Base-by-base conservation (phyloP, 2,113 vertebrate genomes). In the Peromyscus leucopus region DNA sequence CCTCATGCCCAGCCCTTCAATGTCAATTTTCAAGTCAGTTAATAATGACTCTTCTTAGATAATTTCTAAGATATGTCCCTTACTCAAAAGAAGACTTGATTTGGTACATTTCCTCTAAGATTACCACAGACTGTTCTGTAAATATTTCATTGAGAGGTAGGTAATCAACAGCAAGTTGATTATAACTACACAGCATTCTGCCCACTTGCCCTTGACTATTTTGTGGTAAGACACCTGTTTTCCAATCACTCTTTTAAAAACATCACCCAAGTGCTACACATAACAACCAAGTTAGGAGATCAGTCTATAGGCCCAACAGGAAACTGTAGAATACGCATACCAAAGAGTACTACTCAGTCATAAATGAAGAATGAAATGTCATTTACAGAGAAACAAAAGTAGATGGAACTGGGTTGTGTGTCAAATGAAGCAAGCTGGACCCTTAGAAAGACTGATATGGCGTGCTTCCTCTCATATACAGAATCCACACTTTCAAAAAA, bases 111-210 rank as follows among this genome's bases (percentile, higher is more conserved):
- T 96, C 13, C 55, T 95, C 36, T 31, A 79, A 16, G n/a, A 65
- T 92, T 72, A 72, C 19, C 63, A 90, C 57, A 87, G 75, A 84
- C 74, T 80, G 83, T 69, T 91, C 79, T 88, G 74, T 96, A 92
- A 96, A 92, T 88, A 72, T 61, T 85, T 96, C 80, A 42, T 31
- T 7, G 24, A 78, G 83, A 28, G 80, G 28, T 69, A 71, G 80
- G 28, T 69, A 71, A 67, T 67, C 31, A 67, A 33, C 12, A 94
- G 65, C 80, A 88, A 89, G 42, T 28, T 88, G 94, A 94, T 24
- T 51, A 65, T 86, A 93, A 72, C 42, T 75, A 63, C 28, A 48
- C 16, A 92, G 74, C 12, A 91, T 89, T 78, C n/a, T 26, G 36
- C 7, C 46, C 17, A 31, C 51, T 65, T 39, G 19, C 48, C 22